These are phyloP conservation scores for Caenorhabditis uteleia DNA, from an alignment of 2,888 invertebrate genomes.

Conservation along the genomic window DNA sequence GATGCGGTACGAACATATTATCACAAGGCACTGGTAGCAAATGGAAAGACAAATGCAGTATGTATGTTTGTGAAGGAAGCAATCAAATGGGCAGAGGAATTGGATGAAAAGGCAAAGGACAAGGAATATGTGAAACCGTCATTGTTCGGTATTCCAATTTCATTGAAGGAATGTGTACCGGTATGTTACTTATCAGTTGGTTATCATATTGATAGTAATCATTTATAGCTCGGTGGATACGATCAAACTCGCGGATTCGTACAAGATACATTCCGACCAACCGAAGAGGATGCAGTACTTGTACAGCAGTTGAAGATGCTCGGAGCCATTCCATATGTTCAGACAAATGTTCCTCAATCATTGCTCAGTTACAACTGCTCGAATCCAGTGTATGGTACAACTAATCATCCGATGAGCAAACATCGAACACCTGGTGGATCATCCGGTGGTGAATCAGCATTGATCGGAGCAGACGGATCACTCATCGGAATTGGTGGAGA, in stretches of 20 bases:
- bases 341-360: constrained; percentile 71
- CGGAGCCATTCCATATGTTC: constrained; percentile 72
- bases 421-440: constrained; percentile 49
- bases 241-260: constrained; percentile 68
- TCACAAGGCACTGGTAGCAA: constrained; percentile 47
- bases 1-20: constrained; percentile 55
- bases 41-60: constrained; percentile 58
- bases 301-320: constrained; percentile 52
- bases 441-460: constrained; percentile 63
- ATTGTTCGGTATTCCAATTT: constrained; percentile 64
- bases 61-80: constrained; percentile 61
- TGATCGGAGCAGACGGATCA: constrained; percentile 66
- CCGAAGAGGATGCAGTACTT: constrained; percentile 46
- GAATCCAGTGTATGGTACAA: constrained; percentile 70
- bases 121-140: constrained; percentile 50
- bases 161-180: constrained; percentile 60
- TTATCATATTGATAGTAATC: background rate
- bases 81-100: constrained; percentile 49
- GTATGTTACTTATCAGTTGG: constrained; percentile 28
- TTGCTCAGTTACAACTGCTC: constrained; percentile 66
- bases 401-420: constrained; percentile 39
- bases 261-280: constrained; percentile 58
- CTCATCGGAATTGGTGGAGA: constrained; percentile 71
- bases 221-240: constrained; percentile 58
- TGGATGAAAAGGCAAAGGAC: constrained; percentile 50